These are phyloP conservation scores for Clunio marinus DNA, from an alignment of 2,888 invertebrate species.

Conservation along the genomic window DNA sequence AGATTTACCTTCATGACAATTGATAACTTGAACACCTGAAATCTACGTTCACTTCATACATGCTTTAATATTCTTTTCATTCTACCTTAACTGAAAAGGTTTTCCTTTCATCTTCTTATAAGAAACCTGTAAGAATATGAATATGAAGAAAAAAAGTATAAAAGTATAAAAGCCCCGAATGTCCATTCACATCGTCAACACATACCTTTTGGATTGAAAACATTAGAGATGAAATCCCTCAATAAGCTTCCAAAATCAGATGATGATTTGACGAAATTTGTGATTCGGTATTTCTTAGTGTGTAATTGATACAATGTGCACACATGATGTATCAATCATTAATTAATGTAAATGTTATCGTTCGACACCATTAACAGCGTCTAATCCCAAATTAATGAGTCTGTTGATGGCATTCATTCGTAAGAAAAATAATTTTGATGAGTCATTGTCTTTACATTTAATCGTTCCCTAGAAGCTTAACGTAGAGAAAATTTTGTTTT, in stretches of 20 bases:
- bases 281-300: not conserved
- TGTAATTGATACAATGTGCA: conserved; percentile 20
- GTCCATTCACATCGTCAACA: not conserved
- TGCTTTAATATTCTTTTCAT: no score
- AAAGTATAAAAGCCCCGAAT: not conserved
- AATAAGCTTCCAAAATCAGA: conserved; percentile 19
- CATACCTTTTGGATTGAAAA: not conserved
- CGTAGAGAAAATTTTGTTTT: no score
- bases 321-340: conserved; percentile 28
- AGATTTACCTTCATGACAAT: no score
- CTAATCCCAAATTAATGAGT: conserved; percentile 26
- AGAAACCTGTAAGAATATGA: no score
- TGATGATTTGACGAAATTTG: not conserved
- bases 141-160: not conserved
- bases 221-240: not conserved
- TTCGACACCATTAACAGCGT: not conserved
- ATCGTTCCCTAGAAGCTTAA: no score
- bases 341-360: conserved; percentile 23
- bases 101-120: no score
- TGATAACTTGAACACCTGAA: no score
- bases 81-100: no score
- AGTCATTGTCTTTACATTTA: no score
- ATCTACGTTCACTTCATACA: no score
- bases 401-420: no score
- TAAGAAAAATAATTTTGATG: no score